phyloP scores from a whole-genome alignment of 2,888 invertebrate genomes.

The Acronicta psi region DNA sequence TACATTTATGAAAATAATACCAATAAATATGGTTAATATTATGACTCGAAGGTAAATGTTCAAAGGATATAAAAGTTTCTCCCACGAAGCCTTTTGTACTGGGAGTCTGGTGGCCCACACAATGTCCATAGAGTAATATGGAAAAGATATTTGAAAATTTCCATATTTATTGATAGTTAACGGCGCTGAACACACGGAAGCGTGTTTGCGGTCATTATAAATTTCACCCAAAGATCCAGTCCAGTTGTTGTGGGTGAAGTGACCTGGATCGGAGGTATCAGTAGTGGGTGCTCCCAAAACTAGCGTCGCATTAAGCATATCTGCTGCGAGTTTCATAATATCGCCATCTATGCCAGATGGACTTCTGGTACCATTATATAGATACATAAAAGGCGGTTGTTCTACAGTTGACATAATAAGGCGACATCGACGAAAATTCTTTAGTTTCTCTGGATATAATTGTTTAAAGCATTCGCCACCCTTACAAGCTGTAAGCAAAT shows the following conservation, averaged over 20 bases:
- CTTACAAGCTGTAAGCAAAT: slow-evolving; percentile 55
- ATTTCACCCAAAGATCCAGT: slow-evolving; percentile 76
- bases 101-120: slow-evolving; percentile 72
- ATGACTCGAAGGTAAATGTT: slow-evolving; percentile 59
- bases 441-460: slow-evolving; percentile 64
- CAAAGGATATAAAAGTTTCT: slow-evolving; percentile 72
- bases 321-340: slow-evolving; percentile 63
- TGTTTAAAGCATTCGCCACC: slow-evolving; percentile 61
- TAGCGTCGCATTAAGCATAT: slow-evolving; percentile 71
- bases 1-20: slow-evolving; percentile 62
- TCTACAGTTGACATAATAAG: slow-evolving; percentile 70
- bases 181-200: slow-evolving; percentile 69
- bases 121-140: slow-evolving; percentile 72
- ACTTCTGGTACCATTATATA: slow-evolving; percentile 59
- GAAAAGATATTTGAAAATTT: slow-evolving; percentile 74
- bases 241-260: slow-evolving; percentile 68
- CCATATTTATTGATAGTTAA: slow-evolving; percentile 65
- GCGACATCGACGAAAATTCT: slow-evolving; percentile 66
- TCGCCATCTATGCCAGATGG: slow-evolving; percentile 71
- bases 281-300: slow-evolving; percentile 60
- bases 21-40: slow-evolving; percentile 64
- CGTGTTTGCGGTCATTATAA: slow-evolving; percentile 63
- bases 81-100: slow-evolving; percentile 64
- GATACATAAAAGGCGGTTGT: slow-evolving; percentile 73
- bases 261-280: slow-evolving; percentile 60